Base-by-base conservation (phyloP, 2,888 invertebrate species). In the Escarpia spicata region DNA sequence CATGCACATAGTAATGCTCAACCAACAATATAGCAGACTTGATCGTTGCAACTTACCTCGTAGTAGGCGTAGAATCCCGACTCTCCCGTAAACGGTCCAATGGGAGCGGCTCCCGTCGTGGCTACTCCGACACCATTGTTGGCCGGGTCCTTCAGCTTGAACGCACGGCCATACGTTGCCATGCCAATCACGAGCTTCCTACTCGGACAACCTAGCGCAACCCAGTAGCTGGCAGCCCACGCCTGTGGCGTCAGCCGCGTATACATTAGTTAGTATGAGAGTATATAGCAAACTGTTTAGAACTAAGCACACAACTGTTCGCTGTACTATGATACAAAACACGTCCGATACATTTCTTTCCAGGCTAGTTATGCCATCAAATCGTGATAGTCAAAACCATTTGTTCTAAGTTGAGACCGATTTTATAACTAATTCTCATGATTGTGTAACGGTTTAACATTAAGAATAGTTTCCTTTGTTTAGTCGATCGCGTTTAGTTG, bases 1-100 rank as follows among this genome's bases (percentile, higher is more conserved):
- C 52, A 52, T 52, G 52, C 52, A 9, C 52, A 52, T 2, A 12
- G 15, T 52, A 52, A 12, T 52, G 52, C 9, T 15, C 1, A 15
- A 52, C 52, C 52, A 52, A 52, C 9, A 52, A 45, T 45, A 45
- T 45, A 45, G 2, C 9, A 12, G 26, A 19, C 2, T 19, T 31
- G 6, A 15, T 8, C 44, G 15, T 43, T 91, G 43, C 19, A 15
- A 8, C 31, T 45, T 92, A 96, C 95, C 95, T 96, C 96, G 92
- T 96, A 96, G 93, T 95, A 96, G 6, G 96, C 93, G 43, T 95
- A 92, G 92, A 95, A 95, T n/a, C 96, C 96, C 0, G 92, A 92
- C 91, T 95, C 95, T 43, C 95, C 92, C 3, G 96, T 96, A 93
- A 94, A 96, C 8, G 91, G 75, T 9, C 95, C 96, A 2, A 94